Conservation (phyloP, 2,113 vertebrate species). For the Propithecus coquereli region DNA sequence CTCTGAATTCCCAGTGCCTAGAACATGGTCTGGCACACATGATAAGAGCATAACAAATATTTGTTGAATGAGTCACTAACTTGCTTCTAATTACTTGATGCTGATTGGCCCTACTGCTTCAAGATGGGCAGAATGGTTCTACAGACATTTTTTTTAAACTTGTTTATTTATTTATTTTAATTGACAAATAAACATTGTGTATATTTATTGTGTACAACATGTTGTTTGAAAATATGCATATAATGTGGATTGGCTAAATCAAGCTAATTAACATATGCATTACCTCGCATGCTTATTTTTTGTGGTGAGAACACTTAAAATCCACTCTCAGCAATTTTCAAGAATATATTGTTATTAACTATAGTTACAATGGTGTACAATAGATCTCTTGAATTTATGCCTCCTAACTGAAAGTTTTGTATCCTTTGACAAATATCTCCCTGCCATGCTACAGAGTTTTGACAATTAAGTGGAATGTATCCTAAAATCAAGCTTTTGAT, state of each 20-base stretch:
- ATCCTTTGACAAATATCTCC: not conserved
- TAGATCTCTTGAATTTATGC: not conserved
- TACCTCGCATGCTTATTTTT: not conserved
- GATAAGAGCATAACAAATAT: not conserved
- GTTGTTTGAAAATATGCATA: not conserved
- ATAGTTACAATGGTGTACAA: not conserved
- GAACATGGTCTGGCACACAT: not conserved
- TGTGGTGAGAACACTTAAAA: not conserved
- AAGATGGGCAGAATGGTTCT: not conserved
- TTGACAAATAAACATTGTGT: not conserved
- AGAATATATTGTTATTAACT: not conserved
- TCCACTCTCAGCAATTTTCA: not conserved
- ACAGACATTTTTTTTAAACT: not conserved
- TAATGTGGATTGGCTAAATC: not conserved
- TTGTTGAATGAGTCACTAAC: not conserved
- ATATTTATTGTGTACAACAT: not conserved
- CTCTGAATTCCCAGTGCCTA: not conserved
- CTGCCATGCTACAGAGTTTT: not conserved
- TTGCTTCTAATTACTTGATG: not conserved
- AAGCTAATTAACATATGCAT: not conserved
- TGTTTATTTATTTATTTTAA: not conserved
- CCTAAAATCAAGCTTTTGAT: not conserved
- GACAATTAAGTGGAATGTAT: not conserved
- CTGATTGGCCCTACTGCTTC: not conserved
- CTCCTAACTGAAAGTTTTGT: not conserved